Evolutionary conservation across 2,113 vertebrate genomes (phyloP), one percentile per base, ranked within the genome.

Genomic region (Lichenostomus cassidix): DNA sequence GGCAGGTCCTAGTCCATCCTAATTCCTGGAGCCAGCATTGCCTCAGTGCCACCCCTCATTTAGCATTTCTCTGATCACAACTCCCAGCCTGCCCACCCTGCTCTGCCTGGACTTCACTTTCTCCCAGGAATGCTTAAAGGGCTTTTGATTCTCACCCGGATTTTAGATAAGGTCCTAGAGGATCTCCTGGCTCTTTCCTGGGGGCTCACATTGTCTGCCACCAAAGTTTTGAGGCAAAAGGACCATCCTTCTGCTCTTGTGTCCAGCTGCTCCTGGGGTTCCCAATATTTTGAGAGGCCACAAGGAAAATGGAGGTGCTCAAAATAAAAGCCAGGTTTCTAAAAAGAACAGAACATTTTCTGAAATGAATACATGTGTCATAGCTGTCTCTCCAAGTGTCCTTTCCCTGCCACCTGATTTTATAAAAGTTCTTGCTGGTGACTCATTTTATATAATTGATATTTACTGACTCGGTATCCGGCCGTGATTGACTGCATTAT

Each of bases 31-130:
- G 39, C 22, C 58, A 16, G 17, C 7, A 5, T 10, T 65, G 15
- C 13, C 52, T 15, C 87, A 70, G 60, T 63, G 81, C 13, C 60
- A 31, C 5, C 56, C 58, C 46, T 64, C 60, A 15, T 5, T 55
- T 18, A 2, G 20, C 14, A 19, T 31, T 2, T 27, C 55, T 50
- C 16, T 2, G 21, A 8, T 44, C 33, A 20, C 47, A 1, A 1
- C 7, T n/a, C 14, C 3, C 5, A 65, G 28, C 46, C 50, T 68
- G 55, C 31, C 47, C 59, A 41, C 22, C 24, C 46, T 1, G 18
- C 19, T 22, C 76, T 75, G 70, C 1, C 0, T 14, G 2, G 3
- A 6, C 33, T 73, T 65, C 19, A 5, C 63, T 31, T 55, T 44
- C n/a, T 53, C 63, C 74, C n/a, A 14, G 60, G 52, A 47, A 39